Conservation (phyloP, 2,113 vertebrate species). For the Cranoglanis bouderius region DNA sequence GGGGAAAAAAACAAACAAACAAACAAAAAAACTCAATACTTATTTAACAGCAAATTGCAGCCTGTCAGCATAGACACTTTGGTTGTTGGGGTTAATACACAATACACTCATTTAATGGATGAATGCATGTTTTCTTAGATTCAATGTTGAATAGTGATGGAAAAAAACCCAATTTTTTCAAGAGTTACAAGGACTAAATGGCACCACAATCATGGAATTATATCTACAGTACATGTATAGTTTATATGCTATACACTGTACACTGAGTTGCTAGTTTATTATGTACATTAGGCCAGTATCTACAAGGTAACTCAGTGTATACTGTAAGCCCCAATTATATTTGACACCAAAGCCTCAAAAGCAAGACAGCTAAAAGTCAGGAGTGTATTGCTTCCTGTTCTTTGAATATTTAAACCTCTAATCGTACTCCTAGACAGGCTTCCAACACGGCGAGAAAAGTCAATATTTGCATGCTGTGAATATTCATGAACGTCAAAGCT, state of each 20-base stretch:
- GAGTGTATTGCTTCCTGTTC: background rate
- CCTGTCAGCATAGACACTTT: background rate
- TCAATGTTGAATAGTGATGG: background rate
- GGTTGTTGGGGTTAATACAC: background rate
- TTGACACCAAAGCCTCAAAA: background rate
- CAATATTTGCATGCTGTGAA: slow-evolving; percentile 83
- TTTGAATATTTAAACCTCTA: slow-evolving; percentile 39
- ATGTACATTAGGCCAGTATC: background rate
- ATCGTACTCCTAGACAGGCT: slow-evolving; percentile 25
- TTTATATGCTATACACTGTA: background rate
- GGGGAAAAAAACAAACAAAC: no score
- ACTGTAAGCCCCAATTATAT: background rate
- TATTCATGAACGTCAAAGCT: slow-evolving; percentile 69
- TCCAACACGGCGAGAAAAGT: slow-evolving; percentile 70
- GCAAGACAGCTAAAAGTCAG: background rate
- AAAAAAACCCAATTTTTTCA: no score
- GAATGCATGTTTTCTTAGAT: background rate
- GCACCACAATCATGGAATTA: background rate
- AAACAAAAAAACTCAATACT: no score
- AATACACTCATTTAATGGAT: background rate
- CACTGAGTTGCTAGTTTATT: background rate
- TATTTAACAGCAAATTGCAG: no score
- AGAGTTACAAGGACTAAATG: background rate
- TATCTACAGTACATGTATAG: background rate
- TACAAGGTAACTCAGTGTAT: background rate